Conservation (phyloP, 2,888 invertebrate genomes). For the Selenia dentaria region DNA sequence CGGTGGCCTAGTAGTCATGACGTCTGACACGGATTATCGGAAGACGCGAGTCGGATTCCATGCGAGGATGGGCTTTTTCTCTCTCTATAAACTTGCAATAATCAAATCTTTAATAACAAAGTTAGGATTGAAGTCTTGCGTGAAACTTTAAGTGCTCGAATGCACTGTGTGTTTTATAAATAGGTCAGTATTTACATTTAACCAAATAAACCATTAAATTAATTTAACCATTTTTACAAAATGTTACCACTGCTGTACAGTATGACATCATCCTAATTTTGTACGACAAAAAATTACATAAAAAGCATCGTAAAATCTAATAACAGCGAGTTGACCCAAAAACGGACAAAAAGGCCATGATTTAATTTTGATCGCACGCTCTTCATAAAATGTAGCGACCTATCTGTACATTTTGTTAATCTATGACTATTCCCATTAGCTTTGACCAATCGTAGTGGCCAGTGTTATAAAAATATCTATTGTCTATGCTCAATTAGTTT, state of each 20-base stretch:
- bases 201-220: too few species aligned
- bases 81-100: too few species aligned
- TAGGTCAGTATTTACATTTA: too few species aligned
- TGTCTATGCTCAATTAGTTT: slow-evolving; percentile 49
- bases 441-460: slow-evolving; percentile 39
- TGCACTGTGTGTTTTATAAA: too few species aligned
- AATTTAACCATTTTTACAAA: too few species aligned
- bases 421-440: slow-evolving; percentile 36
- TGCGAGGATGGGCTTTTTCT: too few species aligned
- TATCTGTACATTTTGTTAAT: slow-evolving; percentile 16
- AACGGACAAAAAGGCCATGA: slow-evolving; percentile 1
- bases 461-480: slow-evolving; percentile 41
- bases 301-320: neutral
- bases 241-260: neutral
- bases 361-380: slow-evolving; percentile 11
- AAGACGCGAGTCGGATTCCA: too few species aligned
- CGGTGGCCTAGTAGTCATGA: too few species aligned
- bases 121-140: too few species aligned
- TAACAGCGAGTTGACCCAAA: neutral
- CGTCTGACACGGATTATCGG: too few species aligned
- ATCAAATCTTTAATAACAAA: too few species aligned
- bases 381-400: slow-evolving; percentile 7
- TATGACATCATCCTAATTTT: neutral
- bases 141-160: too few species aligned
- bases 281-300: neutral